Evolutionary conservation across 2,113 vertebrate species (phyloP).

Genomic region (Catharus minimus): DNA sequence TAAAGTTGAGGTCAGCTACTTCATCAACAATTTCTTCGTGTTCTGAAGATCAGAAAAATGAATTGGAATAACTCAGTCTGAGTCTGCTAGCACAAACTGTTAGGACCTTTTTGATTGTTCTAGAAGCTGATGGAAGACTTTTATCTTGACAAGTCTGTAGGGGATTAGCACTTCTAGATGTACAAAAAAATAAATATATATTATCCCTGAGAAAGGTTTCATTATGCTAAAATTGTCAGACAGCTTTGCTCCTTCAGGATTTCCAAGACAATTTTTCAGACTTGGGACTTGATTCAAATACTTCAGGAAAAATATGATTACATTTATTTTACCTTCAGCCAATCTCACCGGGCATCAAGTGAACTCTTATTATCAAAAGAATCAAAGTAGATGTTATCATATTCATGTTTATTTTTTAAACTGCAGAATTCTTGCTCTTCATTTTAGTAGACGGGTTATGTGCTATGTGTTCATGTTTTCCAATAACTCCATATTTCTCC

Average conservation of each 20-base stretch:
- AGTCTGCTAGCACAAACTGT: neutral
- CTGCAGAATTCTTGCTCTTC: neutral
- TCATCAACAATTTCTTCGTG: rapidly evolving
- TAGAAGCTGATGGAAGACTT: neutral
- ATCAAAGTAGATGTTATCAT: neutral
- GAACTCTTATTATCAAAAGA: neutral
- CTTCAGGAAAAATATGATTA: neutral
- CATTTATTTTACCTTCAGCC: neutral
- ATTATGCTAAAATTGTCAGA: neutral
- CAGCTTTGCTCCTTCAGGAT: neutral
- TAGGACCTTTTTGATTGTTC: neutral
- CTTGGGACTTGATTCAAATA: neutral
- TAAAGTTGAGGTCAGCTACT: neutral
- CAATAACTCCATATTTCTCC: rapidly evolving
- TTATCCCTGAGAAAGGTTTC: neutral
- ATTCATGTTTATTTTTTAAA: neutral
- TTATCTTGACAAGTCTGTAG: neutral
- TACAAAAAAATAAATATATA: neutral
- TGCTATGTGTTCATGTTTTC: neutral
- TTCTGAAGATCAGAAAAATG: neutral
- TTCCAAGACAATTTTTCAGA: neutral
- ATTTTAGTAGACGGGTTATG: neutral
- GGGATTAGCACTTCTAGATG: neutral
- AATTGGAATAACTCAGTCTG: neutral
- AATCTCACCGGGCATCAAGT: neutral